These are phyloP conservation scores for Meghimatium bilineatum DNA, from an alignment of 2,888 invertebrate genomes.

Conservation along the genomic window DNA sequence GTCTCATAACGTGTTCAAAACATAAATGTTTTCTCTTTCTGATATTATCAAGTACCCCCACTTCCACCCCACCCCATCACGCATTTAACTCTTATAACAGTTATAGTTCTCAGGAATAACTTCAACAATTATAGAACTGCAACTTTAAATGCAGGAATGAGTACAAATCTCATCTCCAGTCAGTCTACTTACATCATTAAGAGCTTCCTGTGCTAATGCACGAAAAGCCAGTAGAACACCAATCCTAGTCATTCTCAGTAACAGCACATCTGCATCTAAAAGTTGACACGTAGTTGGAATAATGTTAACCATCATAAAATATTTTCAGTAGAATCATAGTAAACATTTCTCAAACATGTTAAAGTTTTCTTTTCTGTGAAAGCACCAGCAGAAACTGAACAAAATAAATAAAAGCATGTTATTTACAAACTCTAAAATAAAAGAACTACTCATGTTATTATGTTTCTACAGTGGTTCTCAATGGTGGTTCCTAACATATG, in stretches of 20 bases:
- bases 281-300: neutral
- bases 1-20: no score
- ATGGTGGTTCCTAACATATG: no score
- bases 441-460: neutral
- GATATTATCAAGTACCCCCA: no score
- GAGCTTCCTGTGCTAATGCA: constrained; percentile 93
- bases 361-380: neutral
- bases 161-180: no score
- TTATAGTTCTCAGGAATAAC: no score
- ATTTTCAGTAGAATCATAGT: neutral
- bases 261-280: constrained; percentile 91
- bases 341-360: neutral
- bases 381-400: neutral
- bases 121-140: no score
- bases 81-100: no score
- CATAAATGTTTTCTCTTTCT: no score
- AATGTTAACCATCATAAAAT: neutral
- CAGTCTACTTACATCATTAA: constrained; percentile 81
- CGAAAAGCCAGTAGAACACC: constrained; percentile 98
- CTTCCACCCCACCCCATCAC: no score
- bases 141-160: no score
- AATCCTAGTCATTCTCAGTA: constrained; percentile 97
- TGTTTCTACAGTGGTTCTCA: no score
- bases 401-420: neutral
- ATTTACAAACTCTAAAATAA: neutral